Percentiles rank a stretch among this genome's conserved stretches.
phyloP scores from a whole-genome alignment of 1,140 invertebrate genomes.

The Scaptomyza graminum region DNA sequence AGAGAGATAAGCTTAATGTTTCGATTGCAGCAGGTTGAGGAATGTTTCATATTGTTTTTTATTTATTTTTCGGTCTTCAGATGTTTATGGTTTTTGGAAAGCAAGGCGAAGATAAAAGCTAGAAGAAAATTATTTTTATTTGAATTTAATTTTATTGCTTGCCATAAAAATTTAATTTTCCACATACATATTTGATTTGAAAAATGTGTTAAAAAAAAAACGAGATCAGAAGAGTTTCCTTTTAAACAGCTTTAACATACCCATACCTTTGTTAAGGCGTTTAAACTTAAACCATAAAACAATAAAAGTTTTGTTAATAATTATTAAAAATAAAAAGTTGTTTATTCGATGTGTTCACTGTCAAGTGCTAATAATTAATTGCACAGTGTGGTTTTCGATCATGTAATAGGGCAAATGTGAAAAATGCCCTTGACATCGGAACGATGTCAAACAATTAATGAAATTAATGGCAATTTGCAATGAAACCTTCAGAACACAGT shows the following conservation, averaged over 20 bases:
- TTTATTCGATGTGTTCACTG: background rate
- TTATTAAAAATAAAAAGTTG: background rate
- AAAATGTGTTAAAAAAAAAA: too few species aligned
- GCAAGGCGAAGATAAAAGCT: background rate
- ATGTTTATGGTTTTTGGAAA: constrained; percentile 10
- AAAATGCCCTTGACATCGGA: background rate
- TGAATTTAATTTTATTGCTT: constrained; percentile 3
- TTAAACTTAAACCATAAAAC: too few species aligned
- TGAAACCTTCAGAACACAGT: constrained; percentile 1
- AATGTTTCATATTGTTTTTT: background rate
- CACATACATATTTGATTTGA: background rate
- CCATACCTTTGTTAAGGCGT: too few species aligned
- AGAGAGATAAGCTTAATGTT: constrained; percentile 53
- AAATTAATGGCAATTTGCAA: constrained; percentile 35
- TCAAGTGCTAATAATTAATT: background rate
- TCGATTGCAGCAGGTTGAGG: constrained; percentile 43
- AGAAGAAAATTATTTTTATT: background rate
- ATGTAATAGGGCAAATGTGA: constrained; percentile 6
- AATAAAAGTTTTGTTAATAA: background rate
- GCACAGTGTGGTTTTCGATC: background rate
- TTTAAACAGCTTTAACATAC: too few species aligned
- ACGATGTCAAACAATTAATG: constrained; percentile 13
- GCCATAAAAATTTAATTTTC: constrained; percentile 3
- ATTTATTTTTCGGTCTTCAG: background rate
- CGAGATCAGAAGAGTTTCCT: too few species aligned